phyloP scores from a whole-genome alignment of 2,888 invertebrate genomes.

The Tinea pellionella region DNA sequence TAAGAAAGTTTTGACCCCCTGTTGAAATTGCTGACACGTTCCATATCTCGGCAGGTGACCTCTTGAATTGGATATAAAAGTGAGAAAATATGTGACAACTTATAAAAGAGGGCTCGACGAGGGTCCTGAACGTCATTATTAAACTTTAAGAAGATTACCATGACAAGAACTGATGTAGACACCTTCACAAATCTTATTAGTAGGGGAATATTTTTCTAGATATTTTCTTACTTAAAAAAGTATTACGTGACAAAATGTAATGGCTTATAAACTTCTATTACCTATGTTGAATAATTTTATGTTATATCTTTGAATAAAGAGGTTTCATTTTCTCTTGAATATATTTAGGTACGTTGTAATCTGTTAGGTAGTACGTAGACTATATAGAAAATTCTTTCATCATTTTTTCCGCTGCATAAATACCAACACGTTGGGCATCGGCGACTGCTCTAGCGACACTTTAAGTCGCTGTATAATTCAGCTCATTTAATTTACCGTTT shows the following conservation, averaged over 20 bases:
- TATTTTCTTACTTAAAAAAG: background rate
- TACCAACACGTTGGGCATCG: too few species aligned
- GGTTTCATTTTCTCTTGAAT: too few species aligned
- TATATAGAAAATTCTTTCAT: too few species aligned
- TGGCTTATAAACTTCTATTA: background rate
- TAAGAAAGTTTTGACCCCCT: slow-evolving; percentile 7
- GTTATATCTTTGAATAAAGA: background rate
- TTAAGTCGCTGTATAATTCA: too few species aligned
- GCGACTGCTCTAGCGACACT: too few species aligned
- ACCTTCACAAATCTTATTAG: slow-evolving; percentile 6
- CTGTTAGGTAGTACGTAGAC: too few species aligned
- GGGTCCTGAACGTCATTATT: slow-evolving; percentile 38
- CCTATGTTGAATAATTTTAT: slow-evolving; percentile 14
- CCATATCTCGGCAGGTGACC: slow-evolving; percentile 10
- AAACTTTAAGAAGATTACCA: slow-evolving; percentile 32
- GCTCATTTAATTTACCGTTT: too few species aligned
- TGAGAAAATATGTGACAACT: slow-evolving; percentile 19
- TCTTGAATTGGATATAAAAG: slow-evolving; percentile 17
- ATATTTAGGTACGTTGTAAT: too few species aligned
- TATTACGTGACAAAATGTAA: background rate
- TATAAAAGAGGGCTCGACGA: slow-evolving; percentile 31
- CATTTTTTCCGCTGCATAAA: too few species aligned
- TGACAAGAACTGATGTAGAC: slow-evolving; percentile 12
- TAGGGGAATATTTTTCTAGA: background rate
- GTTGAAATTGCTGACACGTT: slow-evolving; percentile 4